Base-by-base conservation (phyloP, 1,140 invertebrate species). In the Psix sp. region DNA sequence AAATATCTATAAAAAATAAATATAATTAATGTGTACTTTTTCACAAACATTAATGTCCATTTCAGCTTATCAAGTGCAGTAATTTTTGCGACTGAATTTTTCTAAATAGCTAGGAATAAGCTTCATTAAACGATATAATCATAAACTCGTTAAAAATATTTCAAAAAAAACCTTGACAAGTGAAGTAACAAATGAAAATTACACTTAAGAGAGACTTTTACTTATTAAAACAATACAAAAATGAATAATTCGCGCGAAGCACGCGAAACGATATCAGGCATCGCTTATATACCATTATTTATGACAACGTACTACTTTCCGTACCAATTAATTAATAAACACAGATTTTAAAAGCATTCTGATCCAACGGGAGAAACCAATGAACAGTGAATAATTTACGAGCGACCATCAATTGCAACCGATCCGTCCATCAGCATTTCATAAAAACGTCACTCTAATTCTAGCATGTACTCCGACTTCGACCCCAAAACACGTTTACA, bases 311-410 rank as follows among this genome's bases (percentile, higher is more conserved):
- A 35, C 45, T 29, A 48, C 45, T 35, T 48, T 35, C 35, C 26
- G 4, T 20, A 17, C 45, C 45, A 48, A 48, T 48, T 48, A 48
- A 48, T 48, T 48, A 48, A 18, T 20, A 35, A 48, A 18, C 7
- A 2, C 16, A 35, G 35, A 48, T 48, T 35, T 16, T 33, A 29
- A n/a, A 5, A 35, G 33, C 26, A 16, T 29, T 14, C 17, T 16
- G 10, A 31, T 1, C 26, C n/a, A 29, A 29, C n/a, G 2, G n/a
- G 7, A n/a, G 6, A 10, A n/a, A 29, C n/a, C n/a, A 10, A 29
- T 29, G 26, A 29, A 29, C 26, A 7, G 26, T 2, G 1, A 1
- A 10, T 29, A 29, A 29, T 29, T n/a, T 29, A 10, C 2, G n/a
- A 29, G n/a, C 7, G 7, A 29, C n/a, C 26, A 29, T 29, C 26